Evolutionary conservation across 2,888 invertebrate species (phyloP), one percentile per base, ranked within the genome.

Genomic region (Drosophila setosimentum): DNA sequence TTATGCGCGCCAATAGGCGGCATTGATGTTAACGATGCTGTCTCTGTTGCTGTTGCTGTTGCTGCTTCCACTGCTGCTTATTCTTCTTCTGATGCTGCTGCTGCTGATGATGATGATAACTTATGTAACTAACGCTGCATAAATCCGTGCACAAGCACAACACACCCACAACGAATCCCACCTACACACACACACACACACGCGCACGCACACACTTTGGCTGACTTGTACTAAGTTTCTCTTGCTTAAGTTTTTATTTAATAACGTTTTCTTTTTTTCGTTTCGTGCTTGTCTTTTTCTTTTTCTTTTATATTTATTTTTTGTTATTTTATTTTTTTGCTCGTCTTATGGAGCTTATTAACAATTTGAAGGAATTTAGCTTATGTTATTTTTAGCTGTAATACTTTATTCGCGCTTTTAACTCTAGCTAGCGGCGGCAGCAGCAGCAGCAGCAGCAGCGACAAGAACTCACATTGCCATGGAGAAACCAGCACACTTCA

Each of bases 121-220:
- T 87, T 87, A 87, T 87, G 88, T 87, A 87, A 87, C 87, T 85
- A 87, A 79, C 78, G 88, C 89, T 89, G 89, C 89, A 89, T 87
- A 87, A 85, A 88, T 86, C 87, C 78, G 73, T 77, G 77, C 78
- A 80, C 73, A 73, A 67, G 67, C 68, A 68, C 64, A 66, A 61
- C 42, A 68, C 30, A 11, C 16, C 42, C 30, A 40, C 45, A 30
- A 29, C 21, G 54, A 67, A 55, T 32, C 30, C 24, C 24, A 40
- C 33, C 50, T 62, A 42, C 49, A 58, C 33, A 29, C 45, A 11
- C 33, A 55, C 50, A 27, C 53, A 59, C 29, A 42, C 35, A 4
- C 33, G 21, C 30, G 2, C 59, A 51, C 29, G 1, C 24, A 35
- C 50, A 57, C 32, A 54, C 8, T 40, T 21, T 32, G 32, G 18